phyloP scores from a whole-genome alignment of 2,113 vertebrate genomes.

The Lethenteron reissneri region DNA sequence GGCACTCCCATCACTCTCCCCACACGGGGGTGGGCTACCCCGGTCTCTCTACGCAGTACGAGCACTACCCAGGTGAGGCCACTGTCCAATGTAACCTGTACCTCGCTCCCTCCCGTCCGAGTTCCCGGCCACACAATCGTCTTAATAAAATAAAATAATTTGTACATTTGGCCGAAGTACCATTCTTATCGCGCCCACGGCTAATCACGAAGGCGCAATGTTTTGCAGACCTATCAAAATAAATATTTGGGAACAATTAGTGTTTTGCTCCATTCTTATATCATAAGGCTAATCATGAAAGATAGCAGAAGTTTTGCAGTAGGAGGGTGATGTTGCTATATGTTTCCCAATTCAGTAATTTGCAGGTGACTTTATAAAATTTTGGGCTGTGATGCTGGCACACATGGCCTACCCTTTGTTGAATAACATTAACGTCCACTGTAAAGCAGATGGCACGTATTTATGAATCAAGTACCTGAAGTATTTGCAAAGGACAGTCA shows the following conservation, averaged over 20 bases:
- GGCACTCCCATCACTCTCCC: background rate
- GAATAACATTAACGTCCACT: too few species aligned
- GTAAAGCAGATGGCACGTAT: too few species aligned
- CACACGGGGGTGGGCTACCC: slow-evolving; percentile 4
- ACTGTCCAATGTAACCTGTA: background rate
- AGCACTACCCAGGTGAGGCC: slow-evolving; percentile 5
- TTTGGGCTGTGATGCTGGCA: too few species aligned
- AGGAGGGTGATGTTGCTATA: too few species aligned
- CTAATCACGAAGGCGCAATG: background rate
- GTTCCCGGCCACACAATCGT: background rate
- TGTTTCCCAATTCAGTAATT: too few species aligned
- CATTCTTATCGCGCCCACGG: background rate
- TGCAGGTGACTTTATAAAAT: too few species aligned
- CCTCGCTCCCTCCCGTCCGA: background rate
- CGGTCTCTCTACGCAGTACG: background rate
- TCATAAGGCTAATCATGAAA: too few species aligned
- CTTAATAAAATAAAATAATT: background rate
- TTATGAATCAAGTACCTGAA: too few species aligned
- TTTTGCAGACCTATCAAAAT: background rate
- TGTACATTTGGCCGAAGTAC: background rate
- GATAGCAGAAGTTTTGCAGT: too few species aligned
- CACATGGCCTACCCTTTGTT: too few species aligned
- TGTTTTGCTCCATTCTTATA: too few species aligned
- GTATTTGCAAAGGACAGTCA: too few species aligned
- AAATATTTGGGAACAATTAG: background rate